phyloP scores from a whole-genome alignment of 2,797 vertebrate genomes.

The Denticeps clupeoides region DNA sequence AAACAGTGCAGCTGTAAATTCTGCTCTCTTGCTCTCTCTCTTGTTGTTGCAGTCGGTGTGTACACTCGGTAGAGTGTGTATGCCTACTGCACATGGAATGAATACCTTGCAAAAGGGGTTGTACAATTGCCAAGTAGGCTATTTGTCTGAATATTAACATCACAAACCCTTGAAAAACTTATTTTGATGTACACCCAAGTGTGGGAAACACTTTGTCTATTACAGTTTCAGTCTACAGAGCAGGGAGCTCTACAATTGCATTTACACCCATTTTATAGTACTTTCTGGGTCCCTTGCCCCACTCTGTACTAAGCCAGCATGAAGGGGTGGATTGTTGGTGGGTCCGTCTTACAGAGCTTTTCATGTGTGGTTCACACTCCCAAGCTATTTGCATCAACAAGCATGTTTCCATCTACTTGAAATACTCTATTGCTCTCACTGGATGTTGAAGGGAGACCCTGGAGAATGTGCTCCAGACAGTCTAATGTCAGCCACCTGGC shows the following conservation, averaged over 20 bases:
- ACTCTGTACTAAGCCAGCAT: no score
- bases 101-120: no score
- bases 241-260: constrained; percentile 23
- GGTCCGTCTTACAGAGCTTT: not conserved
- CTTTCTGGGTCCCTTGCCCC: no score
- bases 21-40: constrained; percentile 25
- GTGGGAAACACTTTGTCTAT: constrained; percentile 17
- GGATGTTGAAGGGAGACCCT: not conserved
- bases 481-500: constrained; percentile 13
- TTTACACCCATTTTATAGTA: no score
- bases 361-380: constrained; percentile 7
- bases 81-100: no score
- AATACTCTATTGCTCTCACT: not conserved
- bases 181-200: no score
- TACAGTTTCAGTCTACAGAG: constrained; percentile 21
- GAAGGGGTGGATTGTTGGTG: not conserved
- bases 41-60: not conserved
- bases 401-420: constrained; percentile 8
- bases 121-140: no score
- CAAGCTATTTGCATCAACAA: constrained; percentile 8
- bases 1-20: constrained; percentile 33
- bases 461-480: constrained; percentile 5
- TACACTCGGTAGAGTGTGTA: constrained; percentile 4
- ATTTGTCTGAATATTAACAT: no score
- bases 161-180: no score